phyloP scores from a whole-genome alignment of 2,113 vertebrate genomes.

The Crocuta crocuta region DNA sequence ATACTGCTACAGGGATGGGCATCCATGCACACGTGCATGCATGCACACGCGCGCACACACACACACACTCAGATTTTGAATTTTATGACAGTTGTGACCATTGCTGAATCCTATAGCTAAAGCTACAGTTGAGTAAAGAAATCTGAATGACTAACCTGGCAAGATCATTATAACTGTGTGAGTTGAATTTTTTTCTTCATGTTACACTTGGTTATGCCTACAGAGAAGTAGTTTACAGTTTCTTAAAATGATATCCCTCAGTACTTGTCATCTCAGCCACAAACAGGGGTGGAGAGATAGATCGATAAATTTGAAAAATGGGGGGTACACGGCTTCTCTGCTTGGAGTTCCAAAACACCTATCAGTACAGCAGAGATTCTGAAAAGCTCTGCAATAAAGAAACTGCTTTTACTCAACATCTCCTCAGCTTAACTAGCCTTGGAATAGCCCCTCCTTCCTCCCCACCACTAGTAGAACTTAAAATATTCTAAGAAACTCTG shows the following conservation, averaged over 20 bases:
- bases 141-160: not conserved
- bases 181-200: not conserved
- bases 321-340: not conserved
- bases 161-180: not conserved
- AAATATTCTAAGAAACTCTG: not conserved
- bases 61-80: not conserved
- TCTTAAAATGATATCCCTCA: slow-evolving; percentile 10
- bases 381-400: slow-evolving; percentile 1
- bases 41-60: no score
- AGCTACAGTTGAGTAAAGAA: not conserved
- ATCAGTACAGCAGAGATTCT: not conserved
- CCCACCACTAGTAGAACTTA: not conserved
- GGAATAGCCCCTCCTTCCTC: not conserved
- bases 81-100: not conserved
- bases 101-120: slow-evolving; percentile 8
- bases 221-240: not conserved
- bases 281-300: not conserved
- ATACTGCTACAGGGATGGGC: not conserved
- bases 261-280: not conserved
- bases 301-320: not conserved
- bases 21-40: not conserved
- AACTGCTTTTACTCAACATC: not conserved
- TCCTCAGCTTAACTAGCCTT: not conserved
- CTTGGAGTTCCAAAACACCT: not conserved
- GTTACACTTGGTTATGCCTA: not conserved